Evolutionary conservation across 2,888 invertebrate genomes (phyloP).

Genomic region (Lepidocyrtoides sp.): DNA sequence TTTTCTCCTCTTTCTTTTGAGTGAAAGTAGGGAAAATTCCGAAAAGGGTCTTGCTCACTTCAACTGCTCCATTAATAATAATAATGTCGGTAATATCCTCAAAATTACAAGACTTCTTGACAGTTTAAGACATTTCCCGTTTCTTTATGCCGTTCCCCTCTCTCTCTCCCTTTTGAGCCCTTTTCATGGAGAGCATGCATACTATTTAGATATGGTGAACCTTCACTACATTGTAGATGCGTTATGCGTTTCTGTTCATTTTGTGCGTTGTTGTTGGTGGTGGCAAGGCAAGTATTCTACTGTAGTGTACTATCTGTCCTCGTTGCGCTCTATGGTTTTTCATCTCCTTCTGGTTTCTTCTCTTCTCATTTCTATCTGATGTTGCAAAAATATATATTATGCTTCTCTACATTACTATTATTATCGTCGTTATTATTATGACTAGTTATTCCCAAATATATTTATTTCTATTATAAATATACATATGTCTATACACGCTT

Average conservation of each 20-base stretch:
- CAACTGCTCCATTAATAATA: conserved; percentile 77
- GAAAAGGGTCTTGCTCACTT: conserved; percentile 73
- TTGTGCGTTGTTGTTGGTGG: background rate
- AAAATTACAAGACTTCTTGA: conserved; percentile 77
- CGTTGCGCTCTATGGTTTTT: conserved; percentile 4
- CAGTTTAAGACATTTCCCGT: conserved; percentile 76
- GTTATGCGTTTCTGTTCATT: conserved; percentile 4
- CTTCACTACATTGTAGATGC: background rate
- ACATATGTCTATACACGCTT: background rate
- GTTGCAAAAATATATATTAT: conserved; percentile 30
- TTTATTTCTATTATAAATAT: background rate
- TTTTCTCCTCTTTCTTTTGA: background rate
- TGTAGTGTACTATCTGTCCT: background rate
- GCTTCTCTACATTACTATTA: background rate
- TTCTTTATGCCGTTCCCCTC: conserved; percentile 63
- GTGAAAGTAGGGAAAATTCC: conserved; percentile 29
- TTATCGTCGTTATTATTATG: background rate
- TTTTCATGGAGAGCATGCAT: background rate
- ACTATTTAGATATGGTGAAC: background rate
- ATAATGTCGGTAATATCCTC: conserved; percentile 77
- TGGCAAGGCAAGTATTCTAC: background rate
- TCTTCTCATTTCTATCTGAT: conserved; percentile 39
- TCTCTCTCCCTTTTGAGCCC: conserved; percentile 34
- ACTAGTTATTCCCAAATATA: background rate
- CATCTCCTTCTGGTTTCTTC: background rate